Evolutionary conservation across 2,797 vertebrate species (phyloP).

Genomic region (Rhinatrema bivittatum): DNA sequence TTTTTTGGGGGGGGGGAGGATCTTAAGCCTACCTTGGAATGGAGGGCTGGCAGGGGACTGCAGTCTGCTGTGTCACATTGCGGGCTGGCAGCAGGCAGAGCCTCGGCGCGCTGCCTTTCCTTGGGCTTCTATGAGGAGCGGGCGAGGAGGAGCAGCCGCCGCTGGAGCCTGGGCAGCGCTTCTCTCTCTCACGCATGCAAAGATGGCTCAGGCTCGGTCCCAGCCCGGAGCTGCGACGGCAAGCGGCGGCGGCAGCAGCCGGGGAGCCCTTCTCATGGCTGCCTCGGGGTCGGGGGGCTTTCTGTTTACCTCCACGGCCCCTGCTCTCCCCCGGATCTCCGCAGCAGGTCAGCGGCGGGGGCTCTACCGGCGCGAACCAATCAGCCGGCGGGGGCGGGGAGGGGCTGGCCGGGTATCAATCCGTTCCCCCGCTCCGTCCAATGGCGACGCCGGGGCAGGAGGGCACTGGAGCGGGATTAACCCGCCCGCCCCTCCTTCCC

Average conservation of each 20-base stretch:
- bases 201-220: conserved; percentile 54
- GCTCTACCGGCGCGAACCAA: conserved; percentile 45
- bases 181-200: conserved; percentile 54
- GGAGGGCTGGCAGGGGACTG: conserved; percentile 31
- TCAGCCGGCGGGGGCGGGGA: conserved; percentile 46
- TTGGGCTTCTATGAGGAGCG: conserved; percentile 56
- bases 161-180: conserved; percentile 46
- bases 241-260: too few species aligned
- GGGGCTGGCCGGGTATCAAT: conserved; percentile 36
- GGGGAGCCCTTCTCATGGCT: not conserved
- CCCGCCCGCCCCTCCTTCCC: too few species aligned
- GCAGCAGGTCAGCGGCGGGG: conserved; percentile 23
- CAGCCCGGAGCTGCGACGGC: too few species aligned
- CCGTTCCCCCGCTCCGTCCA: conserved; percentile 33
- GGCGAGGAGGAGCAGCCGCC: conserved; percentile 59
- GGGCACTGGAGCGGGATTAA: conserved; percentile 70
- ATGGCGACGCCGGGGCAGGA: conserved; percentile 56
- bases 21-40: conserved; percentile 64
- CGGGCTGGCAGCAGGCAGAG: conserved; percentile 38
- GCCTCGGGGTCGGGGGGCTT: not conserved
- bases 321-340: conserved; percentile 6
- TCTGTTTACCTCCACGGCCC: conserved; percentile 11
- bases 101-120: conserved; percentile 29
- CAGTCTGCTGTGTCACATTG: conserved; percentile 53
- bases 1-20: conserved; percentile 4